Evolutionary conservation across 2,113 vertebrate genomes (phyloP).

Genomic region (Stomatorhinus ivindoensis): DNA sequence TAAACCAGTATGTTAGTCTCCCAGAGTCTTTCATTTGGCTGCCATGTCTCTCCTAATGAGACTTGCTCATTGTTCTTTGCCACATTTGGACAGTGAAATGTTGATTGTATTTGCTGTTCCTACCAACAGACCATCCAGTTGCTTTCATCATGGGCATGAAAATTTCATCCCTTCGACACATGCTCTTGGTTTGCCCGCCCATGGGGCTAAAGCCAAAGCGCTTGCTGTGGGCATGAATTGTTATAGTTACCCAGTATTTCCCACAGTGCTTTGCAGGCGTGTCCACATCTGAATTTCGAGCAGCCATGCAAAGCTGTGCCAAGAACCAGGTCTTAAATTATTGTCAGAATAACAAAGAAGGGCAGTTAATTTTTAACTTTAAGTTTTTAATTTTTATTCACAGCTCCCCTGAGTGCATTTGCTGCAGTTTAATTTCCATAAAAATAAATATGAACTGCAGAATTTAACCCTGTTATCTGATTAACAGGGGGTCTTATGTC

Average conservation of each 20-base stretch:
- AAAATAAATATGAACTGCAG: slow-evolving; percentile 1
- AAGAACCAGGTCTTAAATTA: not conserved
- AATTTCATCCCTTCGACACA: not conserved
- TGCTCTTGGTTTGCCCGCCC: not conserved
- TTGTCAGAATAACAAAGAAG: not conserved
- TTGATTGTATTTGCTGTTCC: not conserved
- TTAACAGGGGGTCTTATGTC: not conserved
- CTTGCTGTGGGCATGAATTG: not conserved
- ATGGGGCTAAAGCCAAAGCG: not conserved
- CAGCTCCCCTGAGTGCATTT: not conserved
- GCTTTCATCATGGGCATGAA: not conserved
- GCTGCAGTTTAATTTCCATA: not conserved
- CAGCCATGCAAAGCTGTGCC: not conserved
- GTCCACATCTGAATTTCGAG: not conserved
- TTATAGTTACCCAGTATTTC: not conserved
- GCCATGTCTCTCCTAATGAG: not conserved
- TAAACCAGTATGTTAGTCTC: not conserved
- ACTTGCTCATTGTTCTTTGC: not conserved
- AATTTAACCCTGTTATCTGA: not conserved
- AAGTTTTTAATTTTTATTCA: not conserved
- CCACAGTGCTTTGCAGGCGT: not conserved
- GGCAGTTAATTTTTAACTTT: not conserved
- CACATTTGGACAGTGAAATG: not conserved
- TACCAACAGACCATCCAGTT: not conserved
- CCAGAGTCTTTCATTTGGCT: not conserved